These are phyloP conservation scores for Dendrocincla fuliginosa DNA, from an alignment of 2,797 vertebrate genomes.

Conservation along the genomic window DNA sequence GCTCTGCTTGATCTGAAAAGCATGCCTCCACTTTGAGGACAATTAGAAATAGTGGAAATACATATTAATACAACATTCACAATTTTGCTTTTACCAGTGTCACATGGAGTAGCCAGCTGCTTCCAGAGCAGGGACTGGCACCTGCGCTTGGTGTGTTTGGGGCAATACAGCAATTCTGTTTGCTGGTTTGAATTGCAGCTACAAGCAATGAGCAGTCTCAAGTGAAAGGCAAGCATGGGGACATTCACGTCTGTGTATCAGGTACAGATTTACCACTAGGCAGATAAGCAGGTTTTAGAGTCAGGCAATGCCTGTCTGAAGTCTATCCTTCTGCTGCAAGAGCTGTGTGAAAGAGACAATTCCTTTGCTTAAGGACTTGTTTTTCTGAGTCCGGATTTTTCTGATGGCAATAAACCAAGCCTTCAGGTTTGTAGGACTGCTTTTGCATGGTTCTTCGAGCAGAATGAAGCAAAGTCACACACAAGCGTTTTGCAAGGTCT, in stretches of 20 bases:
- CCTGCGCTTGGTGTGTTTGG: not conserved
- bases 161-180: not conserved
- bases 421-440: not conserved
- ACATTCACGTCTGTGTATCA: not conserved
- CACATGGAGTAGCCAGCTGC: not conserved
- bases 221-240: not conserved
- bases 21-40: not conserved
- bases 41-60: not conserved
- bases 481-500: not conserved
- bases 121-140: not conserved
- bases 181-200: not conserved
- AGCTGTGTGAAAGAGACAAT: not conserved
- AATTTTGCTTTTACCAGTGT: not conserved
- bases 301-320: conserved; percentile 2
- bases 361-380: not conserved
- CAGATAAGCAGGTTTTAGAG: conserved; percentile 30
- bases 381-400: not conserved
- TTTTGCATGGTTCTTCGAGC: not conserved
- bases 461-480: not conserved
- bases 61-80: not conserved
- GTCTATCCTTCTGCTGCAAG: not conserved
- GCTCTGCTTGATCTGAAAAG: not conserved
- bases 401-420: not conserved
- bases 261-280: conserved; percentile 3
- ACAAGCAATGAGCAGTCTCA: not conserved